Conservation (phyloP, 2,888 invertebrate species). For the Prionchulus punctatus region DNA sequence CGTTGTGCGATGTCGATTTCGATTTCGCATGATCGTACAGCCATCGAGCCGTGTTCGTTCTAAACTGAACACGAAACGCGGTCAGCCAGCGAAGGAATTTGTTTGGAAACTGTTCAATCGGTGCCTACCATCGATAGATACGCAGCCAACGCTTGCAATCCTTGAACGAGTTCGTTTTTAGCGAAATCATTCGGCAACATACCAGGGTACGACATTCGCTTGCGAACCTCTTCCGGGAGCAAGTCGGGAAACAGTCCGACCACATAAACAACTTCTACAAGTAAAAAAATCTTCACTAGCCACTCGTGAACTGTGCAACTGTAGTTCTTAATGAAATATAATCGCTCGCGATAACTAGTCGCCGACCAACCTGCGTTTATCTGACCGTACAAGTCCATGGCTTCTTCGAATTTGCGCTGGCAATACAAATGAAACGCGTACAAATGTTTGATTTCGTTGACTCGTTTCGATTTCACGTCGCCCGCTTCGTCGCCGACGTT, state of each 20-base stretch:
- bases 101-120: background rate
- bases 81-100: constrained; percentile 1
- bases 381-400: constrained; percentile 76
- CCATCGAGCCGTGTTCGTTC: constrained; percentile 14
- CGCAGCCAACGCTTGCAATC: constrained; percentile 65
- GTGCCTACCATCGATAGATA: constrained; percentile 57
- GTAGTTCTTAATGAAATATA: too few relatives aligned
- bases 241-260: constrained; percentile 83
- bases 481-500: constrained; percentile 7
- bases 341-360: too few relatives aligned
- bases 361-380: constrained; percentile 62
- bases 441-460: constrained; percentile 58
- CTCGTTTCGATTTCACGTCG: constrained; percentile 18
- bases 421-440: constrained; percentile 79
- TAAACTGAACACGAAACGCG: constrained; percentile 30
- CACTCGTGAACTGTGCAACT: too few relatives aligned
- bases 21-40: constrained; percentile 10
- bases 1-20: background rate
- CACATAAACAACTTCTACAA: constrained; percentile 72
- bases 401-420: constrained; percentile 66
- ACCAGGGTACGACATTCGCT: constrained; percentile 41
- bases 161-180: constrained; percentile 49
- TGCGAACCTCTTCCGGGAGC: constrained; percentile 45
- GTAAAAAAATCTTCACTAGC: too few relatives aligned
- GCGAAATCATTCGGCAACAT: constrained; percentile 34